A percentile compares a stretch with the other conserved stretches of the same genome.
Conservation (phyloP, 2,797 vertebrate species). For the Gymnothorax javanicus region DNA sequence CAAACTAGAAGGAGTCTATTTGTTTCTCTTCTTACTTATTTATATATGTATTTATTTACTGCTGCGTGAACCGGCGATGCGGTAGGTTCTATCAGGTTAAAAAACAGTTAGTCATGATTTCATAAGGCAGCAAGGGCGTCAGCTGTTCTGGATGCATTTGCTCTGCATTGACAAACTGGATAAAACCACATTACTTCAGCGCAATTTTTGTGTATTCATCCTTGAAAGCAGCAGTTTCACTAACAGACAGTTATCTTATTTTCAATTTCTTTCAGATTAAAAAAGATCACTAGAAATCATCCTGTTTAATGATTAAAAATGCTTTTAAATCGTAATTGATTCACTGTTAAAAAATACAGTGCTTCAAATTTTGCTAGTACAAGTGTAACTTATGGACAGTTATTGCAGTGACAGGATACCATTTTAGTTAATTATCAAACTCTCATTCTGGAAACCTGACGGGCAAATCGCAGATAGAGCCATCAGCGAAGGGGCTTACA, state of each 20-base stretch:
- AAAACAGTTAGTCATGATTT: constrained; percentile 75
- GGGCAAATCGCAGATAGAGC: background rate
- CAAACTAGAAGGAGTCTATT: too few relatives aligned
- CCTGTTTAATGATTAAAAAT: constrained; percentile 63
- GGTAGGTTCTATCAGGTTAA: constrained; percentile 31
- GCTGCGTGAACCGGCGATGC: too few relatives aligned
- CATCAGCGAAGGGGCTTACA: background rate
- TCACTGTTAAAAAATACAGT: constrained; percentile 64
- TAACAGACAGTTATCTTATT: constrained; percentile 66
- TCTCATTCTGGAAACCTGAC: constrained; percentile 18
- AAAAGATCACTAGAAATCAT: too few relatives aligned
- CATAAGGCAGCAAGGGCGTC: constrained; percentile 72
- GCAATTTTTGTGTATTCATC: constrained; percentile 68
- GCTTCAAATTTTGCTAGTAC: constrained; percentile 70
- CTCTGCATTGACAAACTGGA: constrained; percentile 73
- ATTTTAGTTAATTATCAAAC: background rate
- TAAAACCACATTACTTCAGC: constrained; percentile 73
- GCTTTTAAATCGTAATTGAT: constrained; percentile 77
- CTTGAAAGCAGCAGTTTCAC: constrained; percentile 78
- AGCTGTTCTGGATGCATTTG: constrained; percentile 68
- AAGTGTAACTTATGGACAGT: constrained; percentile 29
- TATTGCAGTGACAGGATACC: background rate
- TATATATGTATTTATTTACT: too few relatives aligned
- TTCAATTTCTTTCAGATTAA: constrained; percentile 70
- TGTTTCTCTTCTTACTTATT: too few relatives aligned